Conservation (phyloP, 2,113 vertebrate species). For the Neodon shergylaensis region DNA sequence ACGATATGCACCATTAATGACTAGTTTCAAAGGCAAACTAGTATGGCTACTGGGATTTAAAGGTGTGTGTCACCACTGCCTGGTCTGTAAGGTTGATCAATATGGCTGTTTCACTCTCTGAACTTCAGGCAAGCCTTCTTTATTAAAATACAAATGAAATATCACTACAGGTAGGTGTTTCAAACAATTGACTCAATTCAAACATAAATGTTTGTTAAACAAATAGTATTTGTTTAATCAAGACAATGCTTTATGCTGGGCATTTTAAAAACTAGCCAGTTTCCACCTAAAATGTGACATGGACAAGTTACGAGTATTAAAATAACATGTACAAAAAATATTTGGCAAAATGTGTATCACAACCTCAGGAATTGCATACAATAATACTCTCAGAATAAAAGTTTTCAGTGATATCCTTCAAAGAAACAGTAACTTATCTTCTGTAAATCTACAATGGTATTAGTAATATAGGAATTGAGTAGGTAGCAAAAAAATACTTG, state of each 20-base stretch:
- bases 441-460: background rate
- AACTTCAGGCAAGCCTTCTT: no score
- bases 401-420: background rate
- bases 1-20: no score
- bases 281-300: background rate
- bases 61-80: no score
- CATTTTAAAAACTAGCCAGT: background rate
- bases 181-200: background rate
- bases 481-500: background rate
- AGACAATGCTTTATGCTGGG: background rate
- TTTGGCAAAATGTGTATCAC: background rate
- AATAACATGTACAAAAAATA: background rate
- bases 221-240: background rate
- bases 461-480: background rate
- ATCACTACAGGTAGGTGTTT: background rate
- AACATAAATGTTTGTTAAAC: background rate
- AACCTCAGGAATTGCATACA: no score
- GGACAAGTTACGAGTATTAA: background rate
- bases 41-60: no score
- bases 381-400: no score
- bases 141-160: no score
- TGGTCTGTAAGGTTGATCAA: no score
- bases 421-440: background rate
- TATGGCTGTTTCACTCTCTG: no score
- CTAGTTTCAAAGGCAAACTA: no score